Evolutionary conservation across 2,797 vertebrate species (phyloP).

Genomic region (Gymnopithys bicolor): DNA sequence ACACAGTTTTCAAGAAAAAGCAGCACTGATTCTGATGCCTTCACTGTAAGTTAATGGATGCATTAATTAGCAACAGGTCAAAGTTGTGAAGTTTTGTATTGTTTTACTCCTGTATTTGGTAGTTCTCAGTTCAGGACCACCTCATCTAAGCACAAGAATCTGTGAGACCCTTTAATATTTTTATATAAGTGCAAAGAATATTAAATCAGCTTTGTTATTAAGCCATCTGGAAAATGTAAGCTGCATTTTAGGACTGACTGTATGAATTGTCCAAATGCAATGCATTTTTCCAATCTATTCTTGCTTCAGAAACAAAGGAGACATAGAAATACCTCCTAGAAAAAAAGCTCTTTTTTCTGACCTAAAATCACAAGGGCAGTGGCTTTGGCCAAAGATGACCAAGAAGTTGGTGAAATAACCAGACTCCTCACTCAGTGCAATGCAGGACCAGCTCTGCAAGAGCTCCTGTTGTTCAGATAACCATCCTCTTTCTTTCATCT

Average conservation of each 20-base stretch:
- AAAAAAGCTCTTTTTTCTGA: background rate
- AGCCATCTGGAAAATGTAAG: conserved; percentile 51
- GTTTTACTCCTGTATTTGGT: background rate
- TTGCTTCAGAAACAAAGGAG: background rate
- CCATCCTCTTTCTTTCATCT: background rate
- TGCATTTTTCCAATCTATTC: background rate
- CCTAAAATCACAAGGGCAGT: background rate
- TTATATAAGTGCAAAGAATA: conserved; percentile 19
- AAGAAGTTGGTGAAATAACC: background rate
- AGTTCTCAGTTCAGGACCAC: background rate
- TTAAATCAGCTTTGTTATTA: conserved; percentile 14
- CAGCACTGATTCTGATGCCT: background rate
- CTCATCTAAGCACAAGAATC: background rate
- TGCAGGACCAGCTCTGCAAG: background rate
- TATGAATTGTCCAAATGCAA: conserved; percentile 6
- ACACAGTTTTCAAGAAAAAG: background rate
- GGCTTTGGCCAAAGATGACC: background rate
- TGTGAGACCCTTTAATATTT: conserved; percentile 2
- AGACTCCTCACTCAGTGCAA: background rate
- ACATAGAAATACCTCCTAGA: background rate
- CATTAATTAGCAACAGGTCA: background rate
- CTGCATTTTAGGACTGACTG: conserved; percentile 7
- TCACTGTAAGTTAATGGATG: background rate
- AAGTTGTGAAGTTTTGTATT: background rate
- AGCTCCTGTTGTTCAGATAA: background rate